These are phyloP conservation scores for Conops quadrifasciatus DNA, from an alignment of 2,888 invertebrate genomes.

Conservation along the genomic window DNA sequence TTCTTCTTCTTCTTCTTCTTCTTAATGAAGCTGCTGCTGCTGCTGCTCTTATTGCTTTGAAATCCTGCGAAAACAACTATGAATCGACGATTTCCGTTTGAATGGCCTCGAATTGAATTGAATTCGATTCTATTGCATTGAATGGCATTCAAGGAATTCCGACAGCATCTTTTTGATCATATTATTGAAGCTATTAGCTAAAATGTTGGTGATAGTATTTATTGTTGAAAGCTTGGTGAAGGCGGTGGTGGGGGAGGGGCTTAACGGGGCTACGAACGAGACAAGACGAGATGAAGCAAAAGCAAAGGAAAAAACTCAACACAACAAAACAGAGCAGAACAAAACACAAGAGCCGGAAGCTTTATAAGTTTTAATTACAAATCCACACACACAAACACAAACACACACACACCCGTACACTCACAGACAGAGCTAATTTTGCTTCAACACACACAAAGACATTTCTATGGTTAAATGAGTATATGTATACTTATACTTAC, in stretches of 20 bases:
- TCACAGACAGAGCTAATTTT: too few species aligned
- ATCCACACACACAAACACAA: too few species aligned
- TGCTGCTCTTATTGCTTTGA: too few species aligned
- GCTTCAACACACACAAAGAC: too few species aligned
- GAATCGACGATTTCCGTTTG: constrained; percentile 15
- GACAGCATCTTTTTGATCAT: constrained; percentile 2
- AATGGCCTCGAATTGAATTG: constrained; percentile 2
- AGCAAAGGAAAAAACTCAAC: too few species aligned
- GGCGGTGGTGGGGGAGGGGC: background rate
- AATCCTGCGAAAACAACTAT: background rate
- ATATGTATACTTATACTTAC: too few species aligned
- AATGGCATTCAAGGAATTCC: constrained; percentile 5
- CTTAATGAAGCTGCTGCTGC: constrained; percentile 3
- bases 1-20: background rate
- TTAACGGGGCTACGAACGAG: background rate
- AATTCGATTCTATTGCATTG: constrained; percentile 1
- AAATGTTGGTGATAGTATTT: too few species aligned
- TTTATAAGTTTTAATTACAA: too few species aligned
- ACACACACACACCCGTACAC: too few species aligned
- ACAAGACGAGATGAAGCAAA: background rate
- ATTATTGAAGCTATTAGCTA: background rate
- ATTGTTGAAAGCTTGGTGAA: background rate
- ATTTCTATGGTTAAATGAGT: too few species aligned
- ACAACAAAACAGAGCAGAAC: too few species aligned
- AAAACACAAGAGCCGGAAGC: too few species aligned